A percentile compares a stretch with the other conserved stretches of the same genome.
Conservation (phyloP, 2,113 vertebrate genomes). For the Pygoscelis antarcticus region DNA sequence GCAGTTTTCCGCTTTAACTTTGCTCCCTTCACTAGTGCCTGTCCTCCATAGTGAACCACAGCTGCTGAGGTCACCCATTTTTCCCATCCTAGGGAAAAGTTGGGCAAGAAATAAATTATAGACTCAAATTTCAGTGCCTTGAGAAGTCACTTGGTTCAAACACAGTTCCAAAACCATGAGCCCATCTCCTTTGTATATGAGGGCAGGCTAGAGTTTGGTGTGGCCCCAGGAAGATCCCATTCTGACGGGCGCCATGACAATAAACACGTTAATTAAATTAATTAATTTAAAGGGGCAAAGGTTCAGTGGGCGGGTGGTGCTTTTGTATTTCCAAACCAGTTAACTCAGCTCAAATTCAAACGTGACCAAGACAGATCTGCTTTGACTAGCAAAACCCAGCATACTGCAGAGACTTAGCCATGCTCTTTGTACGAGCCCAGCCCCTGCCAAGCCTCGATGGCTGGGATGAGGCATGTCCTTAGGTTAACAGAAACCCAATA, state of each 20-base stretch:
- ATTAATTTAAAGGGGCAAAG: conserved; percentile 73
- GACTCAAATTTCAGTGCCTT: not conserved
- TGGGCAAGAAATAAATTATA: not conserved
- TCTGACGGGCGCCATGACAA: conserved; percentile 48
- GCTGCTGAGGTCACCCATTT: not conserved
- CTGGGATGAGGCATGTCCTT: not conserved
- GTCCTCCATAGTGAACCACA: not conserved
- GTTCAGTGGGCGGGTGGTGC: conserved; percentile 69
- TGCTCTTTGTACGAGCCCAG: conserved; percentile 5
- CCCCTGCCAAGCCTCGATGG: not conserved
- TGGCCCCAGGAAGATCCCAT: conserved; percentile 44
- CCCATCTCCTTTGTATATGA: conserved; percentile 13
- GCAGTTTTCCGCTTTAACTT: not conserved
- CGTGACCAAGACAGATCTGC: conserved; percentile 64
- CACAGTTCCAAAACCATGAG: not conserved
- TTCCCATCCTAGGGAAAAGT: not conserved
- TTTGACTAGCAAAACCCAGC: conserved; percentile 32
- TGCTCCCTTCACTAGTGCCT: not conserved
- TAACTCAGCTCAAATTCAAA: conserved; percentile 65
- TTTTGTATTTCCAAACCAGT: conserved; percentile 65
- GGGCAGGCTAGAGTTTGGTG: conserved; percentile 12
- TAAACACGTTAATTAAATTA: conserved; percentile 68
- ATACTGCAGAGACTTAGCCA: not conserved
- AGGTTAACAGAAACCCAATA: conserved; percentile 41
- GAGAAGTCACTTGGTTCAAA: not conserved